These are phyloP conservation scores for Apotomis capreana DNA, from an alignment of 2,888 invertebrate genomes.

Conservation along the genomic window DNA sequence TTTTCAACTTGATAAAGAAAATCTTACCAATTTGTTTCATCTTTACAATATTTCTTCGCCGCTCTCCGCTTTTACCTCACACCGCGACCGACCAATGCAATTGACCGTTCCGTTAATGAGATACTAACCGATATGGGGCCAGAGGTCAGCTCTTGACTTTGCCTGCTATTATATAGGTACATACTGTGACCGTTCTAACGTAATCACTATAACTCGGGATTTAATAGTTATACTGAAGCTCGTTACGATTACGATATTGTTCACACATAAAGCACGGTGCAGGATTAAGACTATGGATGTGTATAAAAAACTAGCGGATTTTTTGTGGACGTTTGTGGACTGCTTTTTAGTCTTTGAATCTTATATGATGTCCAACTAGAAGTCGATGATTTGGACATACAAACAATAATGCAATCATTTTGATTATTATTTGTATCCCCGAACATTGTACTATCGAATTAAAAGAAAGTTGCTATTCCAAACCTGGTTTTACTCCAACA, in stretches of 20 bases:
- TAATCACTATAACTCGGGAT: constrained; percentile 30
- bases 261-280: neutral
- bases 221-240: neutral
- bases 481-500: too few species aligned
- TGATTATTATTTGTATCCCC: neutral
- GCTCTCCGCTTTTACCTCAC: constrained; percentile 34
- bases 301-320: neutral
- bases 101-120: constrained; percentile 41
- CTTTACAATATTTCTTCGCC: neutral
- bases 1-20: too few species aligned
- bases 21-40: too few species aligned
- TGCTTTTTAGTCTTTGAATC: neutral
- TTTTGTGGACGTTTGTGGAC: neutral
- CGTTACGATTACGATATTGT: constrained; percentile 9
- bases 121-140: constrained; percentile 37
- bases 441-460: too few species aligned
- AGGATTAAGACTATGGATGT: neutral
- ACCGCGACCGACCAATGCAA: constrained; percentile 40
- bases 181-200: constrained; percentile 16
- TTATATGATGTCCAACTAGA: too few species aligned
- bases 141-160: constrained; percentile 38
- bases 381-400: too few species aligned
- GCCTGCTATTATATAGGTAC: constrained; percentile 15
- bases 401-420: neutral
- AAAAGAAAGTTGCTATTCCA: too few species aligned